Conservation (phyloP, 2,113 vertebrate genomes). For the Prietella phreatophila region DNA sequence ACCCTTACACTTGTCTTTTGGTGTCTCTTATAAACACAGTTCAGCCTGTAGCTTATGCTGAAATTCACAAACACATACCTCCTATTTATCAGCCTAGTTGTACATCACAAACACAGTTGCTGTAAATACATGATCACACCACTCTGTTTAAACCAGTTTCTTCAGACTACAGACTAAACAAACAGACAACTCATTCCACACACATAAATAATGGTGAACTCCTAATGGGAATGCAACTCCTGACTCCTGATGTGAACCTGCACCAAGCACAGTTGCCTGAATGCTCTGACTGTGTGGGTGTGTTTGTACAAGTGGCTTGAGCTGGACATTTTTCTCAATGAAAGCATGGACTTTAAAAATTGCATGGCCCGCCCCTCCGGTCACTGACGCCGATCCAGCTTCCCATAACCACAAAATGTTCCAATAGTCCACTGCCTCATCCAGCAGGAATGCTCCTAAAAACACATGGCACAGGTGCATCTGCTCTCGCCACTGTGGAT, state of each 20-base stretch:
- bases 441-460: conserved; percentile 45
- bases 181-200: conserved; percentile 36
- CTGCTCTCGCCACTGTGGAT: conserved; percentile 30
- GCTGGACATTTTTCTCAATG: conserved; percentile 67
- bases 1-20: neutral
- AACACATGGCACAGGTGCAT: conserved; percentile 48
- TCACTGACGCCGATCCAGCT: conserved; percentile 20
- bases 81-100: conserved; percentile 29
- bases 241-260: conserved; percentile 56
- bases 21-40: conserved; percentile 19
- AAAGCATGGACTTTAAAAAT: conserved; percentile 53
- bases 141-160: conserved; percentile 35
- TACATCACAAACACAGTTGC: conserved; percentile 11
- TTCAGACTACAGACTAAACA: conserved; percentile 54
- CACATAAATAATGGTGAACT: conserved; percentile 33
- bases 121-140: conserved; percentile 36
- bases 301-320: conserved; percentile 70
- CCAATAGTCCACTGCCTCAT: conserved; percentile 40
- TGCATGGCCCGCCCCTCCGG: conserved; percentile 30
- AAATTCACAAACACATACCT: conserved; percentile 25
- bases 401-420: conserved; percentile 49
- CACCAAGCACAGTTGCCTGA: conserved; percentile 42
- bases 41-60: conserved; percentile 14
- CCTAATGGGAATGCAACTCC: conserved; percentile 39
- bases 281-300: conserved; percentile 57